A percentile compares a stretch with the other conserved stretches of the same genome.
phyloP scores from a whole-genome alignment of 1,140 invertebrate genomes.

The Helicoverpa zea region DNA sequence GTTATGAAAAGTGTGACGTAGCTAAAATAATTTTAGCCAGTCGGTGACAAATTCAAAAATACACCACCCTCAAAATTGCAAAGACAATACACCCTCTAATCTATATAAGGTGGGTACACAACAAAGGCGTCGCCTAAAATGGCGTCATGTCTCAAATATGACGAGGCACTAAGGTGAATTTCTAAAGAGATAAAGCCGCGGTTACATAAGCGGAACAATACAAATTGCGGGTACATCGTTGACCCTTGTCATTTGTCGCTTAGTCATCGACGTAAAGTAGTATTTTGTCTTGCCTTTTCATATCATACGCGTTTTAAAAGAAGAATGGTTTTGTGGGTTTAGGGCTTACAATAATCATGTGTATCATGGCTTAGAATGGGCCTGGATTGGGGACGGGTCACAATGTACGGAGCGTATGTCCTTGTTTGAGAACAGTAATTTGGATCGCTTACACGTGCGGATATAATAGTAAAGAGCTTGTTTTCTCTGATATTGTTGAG shows the following conservation, averaged over 20 bases:
- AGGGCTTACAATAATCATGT: neutral
- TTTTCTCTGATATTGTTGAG: too few species aligned
- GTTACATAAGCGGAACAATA: slow-evolving; percentile 23
- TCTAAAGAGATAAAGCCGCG: slow-evolving; percentile 38
- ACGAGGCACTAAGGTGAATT: slow-evolving; percentile 42
- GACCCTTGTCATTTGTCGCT: slow-evolving; percentile 45
- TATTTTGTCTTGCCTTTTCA: slow-evolving; percentile 39
- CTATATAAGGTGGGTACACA: slow-evolving; percentile 41
- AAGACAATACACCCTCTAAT: slow-evolving; percentile 34
- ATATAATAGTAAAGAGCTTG: too few species aligned
- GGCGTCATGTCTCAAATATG: slow-evolving; percentile 43
- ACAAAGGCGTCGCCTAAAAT: slow-evolving; percentile 34
- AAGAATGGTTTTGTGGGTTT: neutral
- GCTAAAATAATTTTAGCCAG: neutral
- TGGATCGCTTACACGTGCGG: too few species aligned
- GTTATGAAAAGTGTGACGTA: too few species aligned
- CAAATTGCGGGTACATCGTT: slow-evolving; percentile 38
- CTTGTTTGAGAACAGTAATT: too few species aligned
- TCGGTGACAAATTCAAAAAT: neutral
- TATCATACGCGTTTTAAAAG: slow-evolving; percentile 6
- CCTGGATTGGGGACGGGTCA: too few species aligned
- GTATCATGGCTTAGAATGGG: too few species aligned
- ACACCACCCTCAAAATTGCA: neutral
- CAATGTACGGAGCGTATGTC: too few species aligned
- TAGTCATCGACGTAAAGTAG: slow-evolving; percentile 44